Evolutionary conservation across 2,888 invertebrate genomes (phyloP).

Genomic region (Metacarcinus magister): DNA sequence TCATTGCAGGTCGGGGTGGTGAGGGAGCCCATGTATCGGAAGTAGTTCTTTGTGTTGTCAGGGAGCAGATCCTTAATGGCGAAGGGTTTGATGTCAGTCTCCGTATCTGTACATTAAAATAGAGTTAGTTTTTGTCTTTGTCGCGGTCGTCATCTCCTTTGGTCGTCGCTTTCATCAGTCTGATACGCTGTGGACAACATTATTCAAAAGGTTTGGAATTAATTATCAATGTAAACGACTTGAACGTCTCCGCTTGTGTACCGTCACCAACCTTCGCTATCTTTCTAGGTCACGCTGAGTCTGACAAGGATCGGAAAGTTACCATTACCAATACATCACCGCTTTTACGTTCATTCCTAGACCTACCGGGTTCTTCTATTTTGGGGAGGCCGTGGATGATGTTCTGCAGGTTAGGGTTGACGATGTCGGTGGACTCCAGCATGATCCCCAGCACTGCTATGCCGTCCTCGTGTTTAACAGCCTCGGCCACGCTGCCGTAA

Average conservation of each 20-base stretch:
- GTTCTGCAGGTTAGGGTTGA: slow-evolving; percentile 21
- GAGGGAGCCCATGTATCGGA: slow-evolving; percentile 67
- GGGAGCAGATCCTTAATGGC: slow-evolving; percentile 65
- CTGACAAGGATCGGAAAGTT: too few relatives aligned
- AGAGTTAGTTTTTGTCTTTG: not conserved
- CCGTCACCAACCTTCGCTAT: too few relatives aligned
- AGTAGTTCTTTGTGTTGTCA: slow-evolving; percentile 47
- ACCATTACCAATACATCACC: too few relatives aligned
- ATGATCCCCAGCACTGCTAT: slow-evolving; percentile 88
- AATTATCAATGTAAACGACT: too few relatives aligned
- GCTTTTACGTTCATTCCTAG: too few relatives aligned
- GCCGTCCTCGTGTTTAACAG: slow-evolving; percentile 86
- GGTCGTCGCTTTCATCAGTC: not conserved
- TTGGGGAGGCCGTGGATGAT: not conserved
- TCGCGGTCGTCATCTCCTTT: not conserved
- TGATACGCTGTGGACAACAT: too few relatives aligned
- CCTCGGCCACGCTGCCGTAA: slow-evolving; percentile 86
- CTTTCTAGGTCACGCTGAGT: too few relatives aligned
- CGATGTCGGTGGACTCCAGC: slow-evolving; percentile 86
- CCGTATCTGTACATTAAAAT: slow-evolving; percentile 35
- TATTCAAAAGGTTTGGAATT: too few relatives aligned
- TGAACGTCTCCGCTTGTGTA: too few relatives aligned
- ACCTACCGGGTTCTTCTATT: too few relatives aligned
- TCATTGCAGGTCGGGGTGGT: slow-evolving; percentile 74
- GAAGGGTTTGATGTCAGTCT: slow-evolving; percentile 59